phyloP scores from a whole-genome alignment of 1,140 invertebrate genomes.

The Calosoma granatense region DNA sequence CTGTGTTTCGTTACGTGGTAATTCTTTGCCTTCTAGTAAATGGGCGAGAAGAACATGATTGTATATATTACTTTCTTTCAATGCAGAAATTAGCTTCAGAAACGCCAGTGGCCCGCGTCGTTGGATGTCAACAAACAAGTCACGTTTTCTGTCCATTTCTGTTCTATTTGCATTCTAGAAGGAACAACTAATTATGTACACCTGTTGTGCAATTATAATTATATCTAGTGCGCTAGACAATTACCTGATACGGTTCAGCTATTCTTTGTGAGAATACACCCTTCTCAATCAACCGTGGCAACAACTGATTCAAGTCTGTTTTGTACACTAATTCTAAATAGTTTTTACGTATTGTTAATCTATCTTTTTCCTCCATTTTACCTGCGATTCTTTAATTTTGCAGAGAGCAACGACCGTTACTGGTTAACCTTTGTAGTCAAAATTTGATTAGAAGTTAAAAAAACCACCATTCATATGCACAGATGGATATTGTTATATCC shows the following conservation, averaged over 20 bases:
- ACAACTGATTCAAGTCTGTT: slow-evolving; percentile 34
- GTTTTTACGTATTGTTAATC: slow-evolving; percentile 32
- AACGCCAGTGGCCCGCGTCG: slow-evolving; percentile 37
- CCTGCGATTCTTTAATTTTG: too few species aligned
- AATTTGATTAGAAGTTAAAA: too few species aligned
- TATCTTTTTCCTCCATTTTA: slow-evolving; percentile 35
- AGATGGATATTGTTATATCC: too few species aligned
- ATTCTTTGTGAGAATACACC: slow-evolving; percentile 36
- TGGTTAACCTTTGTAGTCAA: too few species aligned
- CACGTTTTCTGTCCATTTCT: slow-evolving; percentile 28
- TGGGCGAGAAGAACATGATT: not conserved
- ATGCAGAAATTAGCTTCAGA: slow-evolving; percentile 31
- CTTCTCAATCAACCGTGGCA: slow-evolving; percentile 33
- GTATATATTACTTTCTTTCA: slow-evolving; percentile 34
- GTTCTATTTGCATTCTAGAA: slow-evolving; percentile 22
- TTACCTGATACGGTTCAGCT: slow-evolving; percentile 36
- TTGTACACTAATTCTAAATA: slow-evolving; percentile 34
- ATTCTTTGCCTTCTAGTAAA: not conserved
- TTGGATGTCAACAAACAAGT: slow-evolving; percentile 31
- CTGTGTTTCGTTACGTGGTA: not conserved
- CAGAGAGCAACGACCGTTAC: too few species aligned
- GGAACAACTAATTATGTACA: not conserved
- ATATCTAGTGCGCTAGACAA: too few species aligned
- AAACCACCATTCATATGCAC: too few species aligned
- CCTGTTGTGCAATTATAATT: slow-evolving; percentile 2